Percentiles rank a stretch among this genome's conserved stretches.
Conservation (phyloP, 2,888 invertebrate species). For the Drosophila sordidula region DNA sequence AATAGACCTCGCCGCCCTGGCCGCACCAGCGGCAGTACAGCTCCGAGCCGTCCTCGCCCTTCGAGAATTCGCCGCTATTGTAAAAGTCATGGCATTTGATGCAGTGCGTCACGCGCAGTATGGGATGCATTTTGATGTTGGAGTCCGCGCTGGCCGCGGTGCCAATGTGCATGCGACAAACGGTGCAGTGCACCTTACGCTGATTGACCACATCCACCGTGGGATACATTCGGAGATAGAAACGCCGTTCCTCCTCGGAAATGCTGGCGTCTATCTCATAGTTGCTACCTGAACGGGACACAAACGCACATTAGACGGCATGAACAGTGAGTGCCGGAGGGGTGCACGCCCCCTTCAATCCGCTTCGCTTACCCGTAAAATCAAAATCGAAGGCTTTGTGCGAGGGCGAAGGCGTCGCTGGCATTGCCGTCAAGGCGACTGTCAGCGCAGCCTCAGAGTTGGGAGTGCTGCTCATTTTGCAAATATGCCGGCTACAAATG, state of each 20-base stretch:
- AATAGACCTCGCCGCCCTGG: slow-evolving; percentile 92
- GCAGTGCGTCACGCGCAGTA: slow-evolving; percentile 90
- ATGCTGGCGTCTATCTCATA: slow-evolving; percentile 87
- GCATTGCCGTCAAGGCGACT: slow-evolving; percentile 29
- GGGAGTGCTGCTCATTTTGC: slow-evolving; percentile 52
- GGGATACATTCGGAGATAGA: slow-evolving; percentile 86
- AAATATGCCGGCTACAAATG: slow-evolving; percentile 4
- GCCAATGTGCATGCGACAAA: slow-evolving; percentile 91
- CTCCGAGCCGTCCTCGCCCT: slow-evolving; percentile 93
- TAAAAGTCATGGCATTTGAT: slow-evolving; percentile 91
- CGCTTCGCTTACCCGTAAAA: slow-evolving; percentile 54
- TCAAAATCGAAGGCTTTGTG: slow-evolving; percentile 57
- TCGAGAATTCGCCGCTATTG: slow-evolving; percentile 92
- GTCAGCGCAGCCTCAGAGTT: slow-evolving; percentile 33
- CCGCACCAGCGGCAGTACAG: slow-evolving; percentile 94
- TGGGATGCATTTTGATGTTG: slow-evolving; percentile 90
- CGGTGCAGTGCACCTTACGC: slow-evolving; percentile 89
- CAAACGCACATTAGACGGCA: slow-evolving; percentile 9
- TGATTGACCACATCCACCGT: slow-evolving; percentile 87
- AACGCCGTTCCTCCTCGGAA: slow-evolving; percentile 86
- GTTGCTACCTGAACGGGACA: slow-evolving; percentile 65
- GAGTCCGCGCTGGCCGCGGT: slow-evolving; percentile 88
- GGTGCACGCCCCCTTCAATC: neutral
- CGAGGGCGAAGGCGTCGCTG: slow-evolving; percentile 57
- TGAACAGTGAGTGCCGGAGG: too few relatives aligned